phyloP scores from a whole-genome alignment of 2,113 vertebrate species.

The Heteronetta atricapilla region DNA sequence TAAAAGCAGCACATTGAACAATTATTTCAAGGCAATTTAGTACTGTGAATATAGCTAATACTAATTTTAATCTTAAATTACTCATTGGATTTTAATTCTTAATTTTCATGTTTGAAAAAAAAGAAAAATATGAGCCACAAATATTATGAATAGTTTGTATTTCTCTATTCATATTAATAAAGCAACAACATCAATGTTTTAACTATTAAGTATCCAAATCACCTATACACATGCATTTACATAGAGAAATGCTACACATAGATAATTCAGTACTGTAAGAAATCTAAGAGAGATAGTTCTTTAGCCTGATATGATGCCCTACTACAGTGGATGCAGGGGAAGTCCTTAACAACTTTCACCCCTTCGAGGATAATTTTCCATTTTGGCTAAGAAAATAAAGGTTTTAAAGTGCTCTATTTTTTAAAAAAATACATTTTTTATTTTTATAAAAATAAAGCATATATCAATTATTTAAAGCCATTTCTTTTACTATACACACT shows the following conservation, averaged over 20 bases:
- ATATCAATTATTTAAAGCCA: conserved; percentile 29
- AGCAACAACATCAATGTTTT: neutral
- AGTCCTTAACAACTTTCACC: neutral
- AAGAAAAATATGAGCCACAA: neutral
- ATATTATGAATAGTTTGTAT: neutral
- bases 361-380: conserved; percentile 14
- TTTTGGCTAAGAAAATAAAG: neutral
- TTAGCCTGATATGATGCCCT: neutral
- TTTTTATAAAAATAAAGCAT: conserved; percentile 23
- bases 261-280: neutral
- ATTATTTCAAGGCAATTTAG: neutral
- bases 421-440: neutral
- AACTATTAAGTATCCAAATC: neutral
- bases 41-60: neutral
- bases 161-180: neutral
- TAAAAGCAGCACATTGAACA: conserved; percentile 11
- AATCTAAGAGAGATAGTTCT: neutral
- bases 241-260: neutral
- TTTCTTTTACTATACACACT: conserved; percentile 25
- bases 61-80: neutral
- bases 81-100: neutral
- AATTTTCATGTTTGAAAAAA: neutral
- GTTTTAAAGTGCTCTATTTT: conserved; percentile 4
- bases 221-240: neutral
- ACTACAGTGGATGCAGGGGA: neutral